A percentile compares a stretch with the other conserved stretches of the same genome.
These are phyloP conservation scores for Athene noctua DNA, from an alignment of 2,113 vertebrate species.

Conservation along the genomic window DNA sequence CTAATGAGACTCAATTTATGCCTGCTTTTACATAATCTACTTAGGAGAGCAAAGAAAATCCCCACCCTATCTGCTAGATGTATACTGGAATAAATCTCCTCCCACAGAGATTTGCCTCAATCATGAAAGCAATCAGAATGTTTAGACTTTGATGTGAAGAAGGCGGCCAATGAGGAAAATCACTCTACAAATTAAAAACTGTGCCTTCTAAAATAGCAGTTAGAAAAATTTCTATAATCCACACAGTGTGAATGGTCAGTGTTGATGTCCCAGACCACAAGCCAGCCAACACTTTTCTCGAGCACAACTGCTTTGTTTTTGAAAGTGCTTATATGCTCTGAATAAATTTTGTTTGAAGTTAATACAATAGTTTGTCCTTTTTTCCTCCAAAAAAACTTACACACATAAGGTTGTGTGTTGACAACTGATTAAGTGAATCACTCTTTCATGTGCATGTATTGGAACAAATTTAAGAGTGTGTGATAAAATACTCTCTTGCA, in stretches of 20 bases:
- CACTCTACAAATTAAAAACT: not conserved
- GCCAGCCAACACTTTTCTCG: not conserved
- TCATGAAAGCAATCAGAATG: constrained; percentile 2
- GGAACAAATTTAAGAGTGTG: not conserved
- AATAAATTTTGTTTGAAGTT: not conserved
- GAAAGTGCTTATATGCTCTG: not conserved
- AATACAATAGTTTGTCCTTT: not conserved
- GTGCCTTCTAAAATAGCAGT: not conserved
- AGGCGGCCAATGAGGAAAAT: not conserved
- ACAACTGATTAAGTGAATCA: not conserved
- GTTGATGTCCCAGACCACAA: not conserved
- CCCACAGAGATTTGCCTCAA: constrained; percentile 20
- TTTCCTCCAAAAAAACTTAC: fast-evolving
- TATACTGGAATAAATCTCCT: not conserved
- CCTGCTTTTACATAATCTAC: constrained; percentile 3
- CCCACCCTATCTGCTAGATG: constrained; percentile 3
- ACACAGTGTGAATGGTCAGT: not conserved
- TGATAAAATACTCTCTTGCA: not conserved
- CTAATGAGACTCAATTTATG: constrained; percentile 1
- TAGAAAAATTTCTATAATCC: not conserved
- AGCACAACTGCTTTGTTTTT: not conserved
- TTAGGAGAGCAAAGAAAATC: constrained; percentile 17
- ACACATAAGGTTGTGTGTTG: not conserved
- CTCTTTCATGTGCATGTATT: not conserved
- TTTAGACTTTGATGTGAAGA: constrained; percentile 10